phyloP scores from a whole-genome alignment of 2,113 vertebrate species.

The Seriola aureovittata region DNA sequence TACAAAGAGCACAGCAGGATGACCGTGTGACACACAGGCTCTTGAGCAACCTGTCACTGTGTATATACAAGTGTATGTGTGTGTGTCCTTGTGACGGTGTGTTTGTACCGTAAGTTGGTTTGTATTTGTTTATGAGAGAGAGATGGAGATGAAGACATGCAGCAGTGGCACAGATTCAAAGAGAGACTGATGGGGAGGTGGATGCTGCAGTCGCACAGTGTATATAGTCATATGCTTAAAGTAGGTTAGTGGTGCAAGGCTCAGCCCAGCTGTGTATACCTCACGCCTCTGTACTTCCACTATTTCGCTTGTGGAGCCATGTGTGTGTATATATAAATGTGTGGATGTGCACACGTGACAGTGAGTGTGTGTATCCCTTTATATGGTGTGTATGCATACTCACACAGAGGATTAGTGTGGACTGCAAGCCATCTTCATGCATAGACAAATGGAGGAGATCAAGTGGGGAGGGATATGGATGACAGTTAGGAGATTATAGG shows the following conservation, averaged over 20 bases:
- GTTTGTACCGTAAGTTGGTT: conserved; percentile 34
- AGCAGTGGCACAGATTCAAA: conserved; percentile 57
- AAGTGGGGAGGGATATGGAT: conserved; percentile 63
- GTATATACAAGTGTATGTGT: conserved; percentile 5
- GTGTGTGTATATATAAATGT: conserved; percentile 18
- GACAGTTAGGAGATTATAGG: conserved; percentile 76
- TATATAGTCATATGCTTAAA: conserved; percentile 54
- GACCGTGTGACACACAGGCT: conserved; percentile 24
- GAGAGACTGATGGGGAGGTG: conserved; percentile 40
- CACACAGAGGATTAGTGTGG: conserved; percentile 64
- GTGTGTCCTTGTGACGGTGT: conserved; percentile 11
- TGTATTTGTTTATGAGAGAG: conserved; percentile 53
- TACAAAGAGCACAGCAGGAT: conserved; percentile 23
- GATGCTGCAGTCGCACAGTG: conserved; percentile 45
- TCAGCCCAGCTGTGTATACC: conserved; percentile 70
- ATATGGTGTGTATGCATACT: conserved; percentile 40
- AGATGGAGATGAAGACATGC: conserved; percentile 44
- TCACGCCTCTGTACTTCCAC: conserved; percentile 52
- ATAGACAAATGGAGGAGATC: conserved; percentile 72
- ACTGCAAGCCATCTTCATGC: conserved; percentile 34
- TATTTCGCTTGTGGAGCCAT: conserved; percentile 52
- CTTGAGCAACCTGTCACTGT: conserved; percentile 44
- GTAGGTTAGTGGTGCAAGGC: conserved; percentile 73
- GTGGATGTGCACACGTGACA: conserved; percentile 5
- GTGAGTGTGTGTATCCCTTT: conserved; percentile 44